Evolutionary conservation across 1,140 invertebrate genomes (phyloP).

Genomic region (Ceratoteleas bidentatus): DNA sequence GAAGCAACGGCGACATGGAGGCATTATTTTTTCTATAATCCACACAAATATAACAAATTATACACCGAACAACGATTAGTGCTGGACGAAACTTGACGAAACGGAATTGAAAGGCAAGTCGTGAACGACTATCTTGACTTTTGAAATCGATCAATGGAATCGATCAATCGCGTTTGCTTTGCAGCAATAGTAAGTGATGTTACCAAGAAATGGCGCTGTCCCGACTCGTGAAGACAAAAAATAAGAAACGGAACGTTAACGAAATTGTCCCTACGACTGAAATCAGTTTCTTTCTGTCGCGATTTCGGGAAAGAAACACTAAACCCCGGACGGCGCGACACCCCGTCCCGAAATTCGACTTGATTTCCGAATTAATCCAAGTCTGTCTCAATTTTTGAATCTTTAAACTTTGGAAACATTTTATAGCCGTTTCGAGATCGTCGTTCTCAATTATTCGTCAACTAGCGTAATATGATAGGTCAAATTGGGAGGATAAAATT

Average conservation of each 20-base stretch:
- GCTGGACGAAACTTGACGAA: neutral
- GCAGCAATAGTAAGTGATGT: slow-evolving; percentile 1
- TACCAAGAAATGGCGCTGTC: neutral
- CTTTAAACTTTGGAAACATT: slow-evolving; percentile 33
- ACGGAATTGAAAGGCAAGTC: slow-evolving; percentile 18
- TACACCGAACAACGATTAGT: slow-evolving; percentile 16
- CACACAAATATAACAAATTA: neutral
- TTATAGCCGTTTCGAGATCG: slow-evolving; percentile 17
- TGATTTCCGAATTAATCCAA: slow-evolving; percentile 19
- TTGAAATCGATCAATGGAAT: neutral
- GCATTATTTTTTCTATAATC: slow-evolving; percentile 25
- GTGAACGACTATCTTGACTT: too few species aligned
- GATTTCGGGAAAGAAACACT: slow-evolving; percentile 4
- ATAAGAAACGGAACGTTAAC: neutral
- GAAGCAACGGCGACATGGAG: too few species aligned
- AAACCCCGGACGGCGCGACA: slow-evolving; percentile 9
- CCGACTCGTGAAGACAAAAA: neutral
- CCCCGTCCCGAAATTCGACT: slow-evolving; percentile 11
- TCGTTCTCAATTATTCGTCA: slow-evolving; percentile 14
- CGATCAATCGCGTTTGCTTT: neutral
- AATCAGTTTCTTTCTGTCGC: slow-evolving; percentile 10
- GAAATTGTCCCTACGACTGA: slow-evolving; percentile 7
- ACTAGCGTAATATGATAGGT: too few species aligned
- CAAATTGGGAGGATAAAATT: too few species aligned
- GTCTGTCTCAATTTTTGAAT: slow-evolving; percentile 29